Evolutionary conservation across 2,113 vertebrate species (phyloP), one percentile per base, ranked within the genome.

Genomic region (cat (Felis catus)): DNA sequence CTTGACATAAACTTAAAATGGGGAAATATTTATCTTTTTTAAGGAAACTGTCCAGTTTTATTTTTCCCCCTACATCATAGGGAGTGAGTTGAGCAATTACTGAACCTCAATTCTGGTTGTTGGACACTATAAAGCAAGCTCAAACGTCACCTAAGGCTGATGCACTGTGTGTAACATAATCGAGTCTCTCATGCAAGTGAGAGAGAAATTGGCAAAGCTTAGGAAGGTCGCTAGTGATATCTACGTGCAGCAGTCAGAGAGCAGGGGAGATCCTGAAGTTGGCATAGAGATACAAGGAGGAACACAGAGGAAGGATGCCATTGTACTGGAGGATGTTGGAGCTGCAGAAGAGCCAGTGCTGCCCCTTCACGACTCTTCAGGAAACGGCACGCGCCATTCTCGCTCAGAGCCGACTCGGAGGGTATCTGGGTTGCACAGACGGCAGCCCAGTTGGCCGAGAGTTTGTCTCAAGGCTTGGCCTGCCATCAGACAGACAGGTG

Each of bases 401-500:
- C 4, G 9, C 14, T 1, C 25, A 68, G 48, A 29, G n/a, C 66
- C 23, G 31, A 51, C 7, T 58, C 18, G 6, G 11, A 55, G 51
- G 23, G 48, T 41, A 4, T 66, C 21, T 13, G 5, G 5, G 25
- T 51, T 48, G n/a, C 41, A 63, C 21, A 25, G 55, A 7, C 0
- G 12, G 15, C 51, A 29, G 27, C 68, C n/a, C 1, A 2, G 29
- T 1, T 66, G 87, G 90, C 58, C 1, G 4, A 27, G 65, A 93
- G 51, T 31, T 65, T 70, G 82, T 74, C 96, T 71, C 68, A 15
- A n/a, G 83, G 74, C 51, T 15, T 65, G 90, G 80, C 86, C 86
- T 80, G 70, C 63, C 78, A 7, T 53, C 80, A 71, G 63, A 92
- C 48, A 94, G 87, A 51, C 97, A 98, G 97, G 95, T 96, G 74